These are phyloP conservation scores for Apamea anceps DNA, from an alignment of 2,888 invertebrate species.

Conservation along the genomic window DNA sequence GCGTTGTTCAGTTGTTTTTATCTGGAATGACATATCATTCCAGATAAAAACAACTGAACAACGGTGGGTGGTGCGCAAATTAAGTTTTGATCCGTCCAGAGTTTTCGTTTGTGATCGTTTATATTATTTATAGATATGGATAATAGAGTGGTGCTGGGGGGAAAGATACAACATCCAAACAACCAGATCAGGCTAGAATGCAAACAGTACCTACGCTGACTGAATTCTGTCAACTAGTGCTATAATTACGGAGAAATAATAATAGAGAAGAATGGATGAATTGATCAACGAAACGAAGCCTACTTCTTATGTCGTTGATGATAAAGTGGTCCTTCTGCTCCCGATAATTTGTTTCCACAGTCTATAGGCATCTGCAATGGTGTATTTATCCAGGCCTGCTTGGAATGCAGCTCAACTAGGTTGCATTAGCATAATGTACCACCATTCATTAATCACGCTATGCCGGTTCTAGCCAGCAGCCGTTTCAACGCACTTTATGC, in stretches of 20 bases:
- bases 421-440: slow-evolving; percentile 70
- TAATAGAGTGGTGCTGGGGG: background rate
- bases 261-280: background rate
- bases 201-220: background rate
- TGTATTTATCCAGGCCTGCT: slow-evolving; percentile 62
- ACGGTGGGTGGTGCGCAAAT: background rate
- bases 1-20: too few species aligned
- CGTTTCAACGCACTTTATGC: slow-evolving; percentile 61
- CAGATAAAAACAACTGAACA: slow-evolving; percentile 4
- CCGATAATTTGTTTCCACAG: slow-evolving; percentile 17
- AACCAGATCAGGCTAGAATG: background rate
- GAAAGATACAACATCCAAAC: background rate
- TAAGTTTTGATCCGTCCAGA: background rate
- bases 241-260: background rate
- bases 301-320: background rate
- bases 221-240: background rate
- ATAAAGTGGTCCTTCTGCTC: slow-evolving; percentile 45
- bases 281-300: background rate
- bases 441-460: slow-evolving; percentile 71
- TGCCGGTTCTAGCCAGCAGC: slow-evolving; percentile 58
- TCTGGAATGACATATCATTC: too few species aligned
- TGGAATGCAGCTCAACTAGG: slow-evolving; percentile 71
- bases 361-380: slow-evolving; percentile 50
- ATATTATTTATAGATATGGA: background rate
- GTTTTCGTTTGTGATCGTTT: background rate